Percentiles rank a stretch among this genome's conserved stretches.
These are phyloP conservation scores for Peromyscus californicus DNA, from an alignment of 2,113 vertebrate species.

Conservation along the genomic window DNA sequence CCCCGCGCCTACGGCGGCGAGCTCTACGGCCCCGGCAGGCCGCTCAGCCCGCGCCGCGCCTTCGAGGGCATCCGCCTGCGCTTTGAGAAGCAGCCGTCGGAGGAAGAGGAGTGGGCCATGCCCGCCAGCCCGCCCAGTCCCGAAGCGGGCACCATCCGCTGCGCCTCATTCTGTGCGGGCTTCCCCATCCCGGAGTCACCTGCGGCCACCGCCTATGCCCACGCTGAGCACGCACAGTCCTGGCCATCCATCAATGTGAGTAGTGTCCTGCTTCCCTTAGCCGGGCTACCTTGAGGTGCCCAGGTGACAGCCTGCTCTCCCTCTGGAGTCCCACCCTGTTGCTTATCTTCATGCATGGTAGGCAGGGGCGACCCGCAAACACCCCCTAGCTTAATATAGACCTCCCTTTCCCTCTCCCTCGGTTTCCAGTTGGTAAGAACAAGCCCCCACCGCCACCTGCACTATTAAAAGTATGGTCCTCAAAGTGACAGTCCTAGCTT, in stretches of 20 bases:
- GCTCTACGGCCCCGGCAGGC: constrained; percentile 88
- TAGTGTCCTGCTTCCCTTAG: not conserved
- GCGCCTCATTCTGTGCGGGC: constrained; percentile 95
- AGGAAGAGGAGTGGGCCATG: constrained; percentile 97
- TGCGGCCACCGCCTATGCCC: constrained; percentile 90
- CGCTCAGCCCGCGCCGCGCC: constrained; percentile 91
- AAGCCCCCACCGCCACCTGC: not conserved
- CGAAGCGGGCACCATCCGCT: constrained; percentile 91
- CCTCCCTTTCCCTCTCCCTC: no score
- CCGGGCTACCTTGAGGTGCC: no score
- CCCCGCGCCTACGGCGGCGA: constrained; percentile 94
- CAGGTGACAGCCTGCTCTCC: not conserved
- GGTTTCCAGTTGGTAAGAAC: not conserved
- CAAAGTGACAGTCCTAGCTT: not conserved
- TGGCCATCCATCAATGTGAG: constrained; percentile 99
- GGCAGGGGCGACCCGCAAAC: not conserved
- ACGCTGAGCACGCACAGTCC: constrained; percentile 97
- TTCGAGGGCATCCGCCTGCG: constrained; percentile 94
- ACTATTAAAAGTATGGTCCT: not conserved
- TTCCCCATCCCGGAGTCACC: constrained; percentile 93
- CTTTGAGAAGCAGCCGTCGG: constrained; percentile 96
- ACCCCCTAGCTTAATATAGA: not conserved
- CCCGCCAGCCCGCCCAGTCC: constrained; percentile 91
- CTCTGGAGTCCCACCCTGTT: not conserved
- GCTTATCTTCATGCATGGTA: not conserved